These are phyloP conservation scores for Sylvilagus floridanus DNA, from an alignment of 2,797 vertebrate genomes.

Conservation along the genomic window DNA sequence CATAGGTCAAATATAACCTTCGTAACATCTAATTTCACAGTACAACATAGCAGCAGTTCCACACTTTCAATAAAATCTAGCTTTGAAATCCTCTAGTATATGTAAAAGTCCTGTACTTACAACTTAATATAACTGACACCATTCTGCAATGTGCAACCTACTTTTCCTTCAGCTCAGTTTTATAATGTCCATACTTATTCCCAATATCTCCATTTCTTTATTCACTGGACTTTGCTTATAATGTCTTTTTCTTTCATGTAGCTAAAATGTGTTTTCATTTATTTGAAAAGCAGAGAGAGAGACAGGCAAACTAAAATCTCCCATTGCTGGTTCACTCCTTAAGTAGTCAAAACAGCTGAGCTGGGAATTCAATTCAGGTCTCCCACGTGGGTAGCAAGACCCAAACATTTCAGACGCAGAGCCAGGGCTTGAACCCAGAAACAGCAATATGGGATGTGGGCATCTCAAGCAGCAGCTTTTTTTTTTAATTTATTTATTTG, in stretches of 20 bases:
- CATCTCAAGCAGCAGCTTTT: no score
- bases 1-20: neutral
- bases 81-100: neutral
- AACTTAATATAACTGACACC: neutral
- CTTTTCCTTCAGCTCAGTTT: slow-evolving; percentile 28
- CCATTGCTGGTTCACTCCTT: no score
- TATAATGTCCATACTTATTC: neutral
- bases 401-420: no score
- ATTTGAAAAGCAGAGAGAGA: no score
- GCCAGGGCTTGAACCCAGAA: no score
- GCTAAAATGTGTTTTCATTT: no score
- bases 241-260: neutral
- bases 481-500: no score
- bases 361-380: no score
- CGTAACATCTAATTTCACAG: neutral
- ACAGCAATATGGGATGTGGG: no score
- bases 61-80: slow-evolving; percentile 19
- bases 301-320: no score
- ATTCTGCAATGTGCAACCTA: neutral
- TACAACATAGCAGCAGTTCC: neutral
- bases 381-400: no score
- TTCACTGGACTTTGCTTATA: neutral
- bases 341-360: no score
- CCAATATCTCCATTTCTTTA: slow-evolving; percentile 50
- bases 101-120: neutral